phyloP scores from a whole-genome alignment of 2,797 vertebrate genomes.

The Sternotherus odoratus region DNA sequence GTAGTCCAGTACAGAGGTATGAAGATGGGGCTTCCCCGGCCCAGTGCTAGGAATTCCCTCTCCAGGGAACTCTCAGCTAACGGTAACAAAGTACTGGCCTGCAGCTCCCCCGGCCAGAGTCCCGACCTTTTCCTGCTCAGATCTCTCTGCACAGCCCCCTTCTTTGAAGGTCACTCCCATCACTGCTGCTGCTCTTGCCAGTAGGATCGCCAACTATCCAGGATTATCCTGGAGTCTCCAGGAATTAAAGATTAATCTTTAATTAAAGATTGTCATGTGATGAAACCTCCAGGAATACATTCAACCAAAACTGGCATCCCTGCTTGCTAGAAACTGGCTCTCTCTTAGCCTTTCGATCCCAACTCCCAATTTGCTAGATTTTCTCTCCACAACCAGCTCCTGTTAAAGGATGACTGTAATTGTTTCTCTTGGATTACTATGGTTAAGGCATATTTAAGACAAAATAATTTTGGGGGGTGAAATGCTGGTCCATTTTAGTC shows the following conservation, averaged over 20 bases:
- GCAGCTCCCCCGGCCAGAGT: background rate
- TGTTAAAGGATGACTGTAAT: background rate
- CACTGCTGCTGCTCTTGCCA: background rate
- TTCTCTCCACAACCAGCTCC: background rate
- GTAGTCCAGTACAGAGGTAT: fast-evolving
- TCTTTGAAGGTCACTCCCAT: background rate
- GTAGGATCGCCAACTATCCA: too few relatives aligned
- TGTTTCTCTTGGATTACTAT: background rate
- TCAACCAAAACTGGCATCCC: too few relatives aligned
- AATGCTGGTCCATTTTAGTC: background rate
- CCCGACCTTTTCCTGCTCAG: background rate
- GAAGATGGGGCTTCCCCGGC: background rate
- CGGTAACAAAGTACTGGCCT: background rate
- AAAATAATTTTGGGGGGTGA: background rate
- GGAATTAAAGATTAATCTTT: too few relatives aligned
- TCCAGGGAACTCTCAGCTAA: too few relatives aligned
- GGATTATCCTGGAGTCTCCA: too few relatives aligned
- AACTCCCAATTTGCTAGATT: background rate
- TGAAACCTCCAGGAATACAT: too few relatives aligned
- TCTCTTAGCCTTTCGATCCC: background rate
- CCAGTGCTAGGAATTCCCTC: too few relatives aligned
- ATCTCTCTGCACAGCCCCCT: background rate
- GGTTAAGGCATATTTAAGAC: background rate
- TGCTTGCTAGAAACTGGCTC: background rate
- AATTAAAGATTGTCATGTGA: too few relatives aligned